Percentiles rank a stretch among this genome's conserved stretches.
These are phyloP conservation scores for cattle (Bos taurus) DNA, from an alignment of 2,113 vertebrate species.

Conservation along the genomic window ARS-UCD2.0 NC_037347.1:7266001-7266500, in stretches of 20 bases:
- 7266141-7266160: too few species aligned
- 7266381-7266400: neutral
- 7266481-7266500: neutral
- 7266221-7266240: neutral
- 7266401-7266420: neutral
- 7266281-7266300: neutral
- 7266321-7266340: neutral
- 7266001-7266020: too few species aligned
- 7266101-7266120: too few species aligned
- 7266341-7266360: neutral
- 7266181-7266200: too few species aligned
- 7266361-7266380: neutral
- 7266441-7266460: neutral
- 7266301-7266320: neutral
- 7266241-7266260: neutral
- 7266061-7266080: too few species aligned
- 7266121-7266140: too few species aligned
- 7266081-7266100: too few species aligned
- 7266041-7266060: too few species aligned
- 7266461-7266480: neutral
- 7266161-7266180: too few species aligned
- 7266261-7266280: neutral
- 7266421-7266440: neutral
- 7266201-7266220: too few species aligned
- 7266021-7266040: too few species aligned